Evolutionary conservation across 2,113 vertebrate species (phyloP).

Genomic region (Arenaria interpres): DNA sequence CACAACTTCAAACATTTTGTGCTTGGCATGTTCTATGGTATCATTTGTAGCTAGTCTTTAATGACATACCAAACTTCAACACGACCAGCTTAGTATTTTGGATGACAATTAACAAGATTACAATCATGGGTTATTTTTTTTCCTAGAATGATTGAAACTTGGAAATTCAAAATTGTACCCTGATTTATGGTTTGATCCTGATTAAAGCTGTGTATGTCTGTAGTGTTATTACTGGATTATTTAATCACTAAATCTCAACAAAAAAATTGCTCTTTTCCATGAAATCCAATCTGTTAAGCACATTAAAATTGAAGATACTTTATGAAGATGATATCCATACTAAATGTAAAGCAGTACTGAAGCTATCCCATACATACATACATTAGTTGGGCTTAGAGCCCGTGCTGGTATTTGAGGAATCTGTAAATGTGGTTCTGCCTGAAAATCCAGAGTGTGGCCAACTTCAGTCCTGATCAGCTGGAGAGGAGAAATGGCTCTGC

Average conservation of each 20-base stretch:
- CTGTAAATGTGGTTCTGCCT: not conserved
- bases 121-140: not conserved
- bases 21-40: not conserved
- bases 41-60: not conserved
- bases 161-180: not conserved
- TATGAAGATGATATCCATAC: constrained; percentile 35
- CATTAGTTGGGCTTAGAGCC: not conserved
- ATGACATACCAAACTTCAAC: not conserved
- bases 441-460: not conserved
- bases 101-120: constrained; percentile 10
- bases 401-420: not conserved
- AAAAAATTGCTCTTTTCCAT: not conserved
- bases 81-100: not conserved
- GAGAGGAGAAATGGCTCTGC: not conserved
- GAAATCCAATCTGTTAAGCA: constrained; percentile 13
- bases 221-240: constrained; percentile 7
- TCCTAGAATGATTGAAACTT: constrained; percentile 6
- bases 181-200: constrained; percentile 27
- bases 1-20: not conserved
- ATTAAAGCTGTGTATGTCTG: constrained; percentile 11
- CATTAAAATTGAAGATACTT: constrained; percentile 14
- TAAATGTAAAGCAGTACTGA: constrained; percentile 28
- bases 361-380: not conserved
- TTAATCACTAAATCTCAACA: constrained; percentile 18
- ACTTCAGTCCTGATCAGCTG: not conserved